Conservation (phyloP, 2,888 invertebrate genomes). For the Amorpha juglandis region DNA sequence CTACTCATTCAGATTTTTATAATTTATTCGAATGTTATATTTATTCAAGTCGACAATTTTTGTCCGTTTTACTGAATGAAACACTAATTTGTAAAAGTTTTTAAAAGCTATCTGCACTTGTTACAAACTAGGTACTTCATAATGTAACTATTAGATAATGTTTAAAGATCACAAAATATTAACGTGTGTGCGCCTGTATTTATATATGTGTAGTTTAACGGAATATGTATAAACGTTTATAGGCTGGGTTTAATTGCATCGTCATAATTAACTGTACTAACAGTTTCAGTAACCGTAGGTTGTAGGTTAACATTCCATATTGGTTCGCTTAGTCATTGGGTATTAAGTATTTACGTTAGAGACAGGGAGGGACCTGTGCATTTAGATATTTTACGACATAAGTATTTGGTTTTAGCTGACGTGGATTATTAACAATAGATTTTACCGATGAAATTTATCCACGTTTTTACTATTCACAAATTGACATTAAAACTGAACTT, state of each 20-base stretch:
- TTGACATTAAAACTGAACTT: neutral
- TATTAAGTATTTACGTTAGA: slow-evolving; percentile 12
- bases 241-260: slow-evolving; percentile 39
- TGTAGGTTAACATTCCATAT: slow-evolving; percentile 74
- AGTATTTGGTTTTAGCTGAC: neutral
- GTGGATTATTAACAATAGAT: neutral
- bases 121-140: slow-evolving; percentile 45
- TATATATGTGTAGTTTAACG: slow-evolving; percentile 40
- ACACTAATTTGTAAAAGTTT: slow-evolving; percentile 29
- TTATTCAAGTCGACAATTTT: slow-evolving; percentile 23
- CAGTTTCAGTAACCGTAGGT: slow-evolving; percentile 60
- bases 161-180: slow-evolving; percentile 8
- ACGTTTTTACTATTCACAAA: neutral
- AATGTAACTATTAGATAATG: slow-evolving; percentile 21
- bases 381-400: neutral
- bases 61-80: slow-evolving; percentile 22
- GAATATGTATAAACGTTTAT: slow-evolving; percentile 27
- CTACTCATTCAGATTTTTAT: slow-evolving; percentile 39
- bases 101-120: slow-evolving; percentile 39
- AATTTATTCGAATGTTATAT: slow-evolving; percentile 39
- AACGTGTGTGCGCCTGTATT: slow-evolving; percentile 29
- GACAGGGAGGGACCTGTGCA: slow-evolving; percentile 8
- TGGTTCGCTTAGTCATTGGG: slow-evolving; percentile 44
- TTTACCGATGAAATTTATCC: neutral
- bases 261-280: slow-evolving; percentile 50